phyloP scores from a whole-genome alignment of 2,888 invertebrate species.

The Drosophila conformis region DNA sequence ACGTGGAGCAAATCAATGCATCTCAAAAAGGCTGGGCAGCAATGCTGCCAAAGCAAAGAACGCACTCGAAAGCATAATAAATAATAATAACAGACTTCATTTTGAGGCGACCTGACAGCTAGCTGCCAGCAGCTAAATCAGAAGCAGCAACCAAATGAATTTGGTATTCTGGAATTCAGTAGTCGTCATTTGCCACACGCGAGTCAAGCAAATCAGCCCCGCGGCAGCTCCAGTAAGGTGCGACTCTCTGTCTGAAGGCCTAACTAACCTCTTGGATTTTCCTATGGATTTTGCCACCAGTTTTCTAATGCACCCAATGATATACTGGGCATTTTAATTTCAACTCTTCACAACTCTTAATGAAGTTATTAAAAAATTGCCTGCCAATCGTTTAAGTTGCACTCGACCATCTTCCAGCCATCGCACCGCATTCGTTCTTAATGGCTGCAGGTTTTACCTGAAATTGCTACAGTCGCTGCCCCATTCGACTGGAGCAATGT shows the following conservation, averaged over 20 bases:
- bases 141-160: slow-evolving; percentile 29
- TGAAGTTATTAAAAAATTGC: slow-evolving; percentile 81
- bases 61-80: slow-evolving; percentile 77
- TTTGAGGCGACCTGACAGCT: slow-evolving; percentile 73
- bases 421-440: slow-evolving; percentile 26
- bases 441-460: slow-evolving; percentile 48
- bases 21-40: slow-evolving; percentile 54
- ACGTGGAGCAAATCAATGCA: slow-evolving; percentile 53
- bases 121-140: slow-evolving; percentile 48
- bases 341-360: slow-evolving; percentile 52
- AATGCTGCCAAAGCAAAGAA: slow-evolving; percentile 30
- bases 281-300: slow-evolving; percentile 10
- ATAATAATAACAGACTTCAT: slow-evolving; percentile 81
- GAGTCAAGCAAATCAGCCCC: slow-evolving; percentile 49
- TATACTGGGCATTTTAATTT: slow-evolving; percentile 64
- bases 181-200: slow-evolving; percentile 75
- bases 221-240: neutral
- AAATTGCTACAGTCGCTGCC: slow-evolving; percentile 29
- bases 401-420: slow-evolving; percentile 32
- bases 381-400: slow-evolving; percentile 65
- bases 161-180: slow-evolving; percentile 59
- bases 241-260: neutral
- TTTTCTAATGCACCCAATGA: slow-evolving; percentile 52
- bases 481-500: slow-evolving; percentile 54
- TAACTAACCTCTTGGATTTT: slow-evolving; percentile 16